These are phyloP conservation scores for Pseudotriccus pelzelni DNA, from an alignment of 2,797 vertebrate genomes.

Conservation along the genomic window DNA sequence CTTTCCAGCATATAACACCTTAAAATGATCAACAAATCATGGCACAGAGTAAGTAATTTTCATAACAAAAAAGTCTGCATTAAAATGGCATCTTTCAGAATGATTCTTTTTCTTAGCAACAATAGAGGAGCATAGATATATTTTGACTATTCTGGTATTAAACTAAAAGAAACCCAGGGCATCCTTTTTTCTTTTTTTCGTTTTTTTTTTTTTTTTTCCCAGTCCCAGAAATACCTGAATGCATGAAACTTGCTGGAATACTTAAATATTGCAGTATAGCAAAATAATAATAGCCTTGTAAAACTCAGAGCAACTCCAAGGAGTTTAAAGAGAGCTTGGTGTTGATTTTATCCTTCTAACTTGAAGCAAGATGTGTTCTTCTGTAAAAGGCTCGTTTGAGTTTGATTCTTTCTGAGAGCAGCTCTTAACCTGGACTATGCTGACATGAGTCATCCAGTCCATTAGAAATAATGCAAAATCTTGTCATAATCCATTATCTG, in stretches of 20 bases:
- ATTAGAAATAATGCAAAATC: background rate
- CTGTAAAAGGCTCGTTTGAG: background rate
- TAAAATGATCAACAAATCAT: conserved; percentile 53
- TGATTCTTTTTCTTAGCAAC: conserved; percentile 2
- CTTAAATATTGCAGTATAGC: background rate
- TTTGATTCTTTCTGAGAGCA: background rate
- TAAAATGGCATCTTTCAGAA: conserved; percentile 45
- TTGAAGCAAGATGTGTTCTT: background rate
- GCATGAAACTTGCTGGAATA: background rate
- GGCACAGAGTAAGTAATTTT: background rate
- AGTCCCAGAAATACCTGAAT: background rate
- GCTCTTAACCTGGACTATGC: background rate
- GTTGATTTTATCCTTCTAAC: background rate
- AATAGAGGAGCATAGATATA: conserved; percentile 30
- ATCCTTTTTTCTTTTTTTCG: background rate
- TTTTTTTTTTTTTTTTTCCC: background rate
- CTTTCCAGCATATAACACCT: conserved; percentile 2
- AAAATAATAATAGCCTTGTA: background rate
- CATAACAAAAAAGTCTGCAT: conserved; percentile 16
- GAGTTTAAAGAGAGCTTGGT: background rate
- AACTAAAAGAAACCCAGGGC: background rate
- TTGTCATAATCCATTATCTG: background rate
- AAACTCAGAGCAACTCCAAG: background rate
- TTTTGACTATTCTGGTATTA: background rate
- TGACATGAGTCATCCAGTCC: background rate